Base-by-base conservation (phyloP, 2,113 vertebrate species). In the Camelus dromedarius region DNA sequence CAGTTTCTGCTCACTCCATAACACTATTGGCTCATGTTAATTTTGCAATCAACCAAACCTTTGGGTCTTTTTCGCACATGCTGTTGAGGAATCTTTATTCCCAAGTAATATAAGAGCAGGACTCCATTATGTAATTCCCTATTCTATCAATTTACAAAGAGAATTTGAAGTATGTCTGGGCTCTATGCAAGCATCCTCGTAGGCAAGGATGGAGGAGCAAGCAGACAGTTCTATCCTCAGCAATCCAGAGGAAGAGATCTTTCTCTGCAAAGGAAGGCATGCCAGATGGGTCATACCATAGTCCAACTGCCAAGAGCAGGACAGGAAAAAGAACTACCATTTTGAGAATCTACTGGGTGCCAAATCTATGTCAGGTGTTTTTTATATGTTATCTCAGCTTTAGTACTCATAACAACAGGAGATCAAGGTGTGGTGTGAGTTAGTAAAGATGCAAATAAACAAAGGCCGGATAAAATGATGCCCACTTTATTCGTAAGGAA, bases 391-490 rank as follows among this genome's bases (percentile, higher is more conserved):
- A 48, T 66, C 54, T 77, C 20, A 56, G 54, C 48, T 69, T 93
- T 72, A 46, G 26, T 76, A 35, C 19, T 52, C 60, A 20, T 38
- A 35, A 72, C 11, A 89, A 24, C 24, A 72, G 15, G 3, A 20
- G 20, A 5, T 22, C 38, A 66, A 70, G 35, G 24, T 89, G 52
- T 60, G 12, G 30, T n/a, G 2, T 75, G 50, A 77, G 60, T 24
- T 73, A 32, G 80, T 56, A 76, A 73, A 96, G 62, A 38, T 30
- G 24, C 48, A 84, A 79, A 84, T 83, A 80, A 96, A 46, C 70
- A 70, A 94, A 82, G 70, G 20, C 1, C 8, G 48, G 48, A 14
- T 91, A 85, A 92, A 76, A 54, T 81, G 64, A 30, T 26, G 2
- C 19, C 22, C 8, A 26, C 48, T 79, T 95, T 20, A 66, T 60